These are phyloP conservation scores for Bagarius yarrelli DNA, from an alignment of 2,113 vertebrate genomes.

Conservation along the genomic window DNA sequence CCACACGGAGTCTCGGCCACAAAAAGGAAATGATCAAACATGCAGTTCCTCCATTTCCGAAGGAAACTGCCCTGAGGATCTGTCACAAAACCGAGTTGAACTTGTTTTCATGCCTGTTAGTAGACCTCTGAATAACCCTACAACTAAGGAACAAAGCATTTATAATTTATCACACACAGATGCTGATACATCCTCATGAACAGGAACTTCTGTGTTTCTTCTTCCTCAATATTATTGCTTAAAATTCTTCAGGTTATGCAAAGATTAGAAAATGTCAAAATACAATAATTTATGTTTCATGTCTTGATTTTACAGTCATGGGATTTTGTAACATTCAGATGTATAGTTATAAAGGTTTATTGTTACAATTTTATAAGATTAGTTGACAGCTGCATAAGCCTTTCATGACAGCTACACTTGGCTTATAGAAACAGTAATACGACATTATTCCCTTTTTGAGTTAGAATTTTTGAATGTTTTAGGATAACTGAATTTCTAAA, in stretches of 20 bases:
- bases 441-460: constrained; percentile 14
- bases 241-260: constrained; percentile 23
- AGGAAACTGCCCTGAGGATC: not conserved
- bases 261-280: constrained; percentile 13
- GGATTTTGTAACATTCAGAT: not conserved
- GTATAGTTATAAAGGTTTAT: not conserved
- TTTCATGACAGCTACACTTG: not conserved
- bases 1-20: not conserved
- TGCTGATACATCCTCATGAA: constrained; percentile 31
- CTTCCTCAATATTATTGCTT: constrained; percentile 14
- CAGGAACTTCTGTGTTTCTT: constrained; percentile 41
- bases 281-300: not conserved
- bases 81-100: not conserved
- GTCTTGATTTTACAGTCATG: constrained; percentile 1
- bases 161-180: constrained; percentile 43
- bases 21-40: not conserved
- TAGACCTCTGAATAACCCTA: constrained; percentile 39
- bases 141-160: constrained; percentile 25
- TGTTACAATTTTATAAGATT: not conserved
- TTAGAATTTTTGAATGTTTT: too few species aligned
- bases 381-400: not conserved
- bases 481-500: too few species aligned
- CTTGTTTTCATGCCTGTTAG: not conserved
- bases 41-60: not conserved
- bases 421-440: not conserved